Percentiles rank a stretch among this genome's conserved stretches.
Evolutionary conservation across 2,888 invertebrate genomes (phyloP).

Genomic region (Xanthorhoe spadicearia): DNA sequence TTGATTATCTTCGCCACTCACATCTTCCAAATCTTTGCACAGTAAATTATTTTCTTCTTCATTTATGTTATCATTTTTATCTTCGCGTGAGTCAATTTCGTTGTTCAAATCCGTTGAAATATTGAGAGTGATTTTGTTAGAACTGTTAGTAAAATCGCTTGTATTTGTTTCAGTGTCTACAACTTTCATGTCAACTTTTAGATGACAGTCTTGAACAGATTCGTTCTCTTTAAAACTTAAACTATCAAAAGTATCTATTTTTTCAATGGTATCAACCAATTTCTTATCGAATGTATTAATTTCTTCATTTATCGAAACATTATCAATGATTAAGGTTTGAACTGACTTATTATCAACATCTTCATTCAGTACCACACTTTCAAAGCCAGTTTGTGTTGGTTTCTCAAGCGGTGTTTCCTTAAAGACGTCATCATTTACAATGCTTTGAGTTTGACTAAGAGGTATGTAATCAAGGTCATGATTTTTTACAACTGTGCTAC

Average conservation of each 20-base stretch:
- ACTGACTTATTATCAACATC: background rate
- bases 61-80: slow-evolving; percentile 12
- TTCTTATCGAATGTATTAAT: background rate
- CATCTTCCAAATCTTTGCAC: slow-evolving; percentile 12
- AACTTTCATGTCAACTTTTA: slow-evolving; percentile 4
- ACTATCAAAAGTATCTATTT: background rate
- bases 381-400: background rate
- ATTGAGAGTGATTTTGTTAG: background rate
- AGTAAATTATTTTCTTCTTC: background rate
- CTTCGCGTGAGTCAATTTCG: slow-evolving; percentile 2
- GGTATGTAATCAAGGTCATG: background rate
- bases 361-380: background rate
- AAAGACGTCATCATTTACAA: too few species aligned
- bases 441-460: too few species aligned
- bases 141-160: background rate
- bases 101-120: slow-evolving; percentile 1
- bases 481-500: background rate
- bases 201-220: background rate
- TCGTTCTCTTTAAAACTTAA: background rate
- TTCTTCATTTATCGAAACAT: background rate
- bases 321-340: background rate
- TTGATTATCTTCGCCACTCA: slow-evolving; percentile 10
- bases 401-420: background rate
- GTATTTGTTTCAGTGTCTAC: slow-evolving; percentile 1
- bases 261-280: background rate